Base-by-base conservation (phyloP, 2,797 vertebrate genomes). In the Limosa lapponica region DNA sequence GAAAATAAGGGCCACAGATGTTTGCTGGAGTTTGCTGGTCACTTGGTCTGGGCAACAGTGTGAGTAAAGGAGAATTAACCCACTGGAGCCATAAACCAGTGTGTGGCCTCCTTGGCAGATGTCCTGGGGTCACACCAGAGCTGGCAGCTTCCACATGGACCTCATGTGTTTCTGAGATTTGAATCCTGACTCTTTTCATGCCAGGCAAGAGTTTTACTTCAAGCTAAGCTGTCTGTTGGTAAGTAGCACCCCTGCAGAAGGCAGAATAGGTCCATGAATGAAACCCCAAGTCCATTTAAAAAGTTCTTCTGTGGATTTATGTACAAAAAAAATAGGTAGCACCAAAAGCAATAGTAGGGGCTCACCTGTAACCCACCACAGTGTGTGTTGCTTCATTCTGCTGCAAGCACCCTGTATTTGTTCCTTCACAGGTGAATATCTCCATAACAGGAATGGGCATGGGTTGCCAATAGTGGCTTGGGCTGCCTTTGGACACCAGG, bases 341-440 rank as follows among this genome's bases (percentile, higher is more conserved):
- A 12, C 32, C 5, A 11, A 64, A 72, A 84, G 48, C 59, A 43
- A 5, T 3, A 54, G 69, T 7, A 16, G 32, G 46, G 79, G 58
- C 25, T 72, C 51, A 39, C 8, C 36, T 67, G 55, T 37, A 36
- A 48, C 27, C 28, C 30, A 64, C 11, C 39, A 22, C 3, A 4
- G 12, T 0, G 0, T 20, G 13, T 30, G 57, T 34, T 22, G 7
- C 6, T 71, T 85, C 22, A 69, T 14, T 41, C 25, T 82, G 52
- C 49, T 82, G 24, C 7, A 41, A 41, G 37, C 23, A 27, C 34
- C 28, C 28, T 8, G 62, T 1, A 23, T 55, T 18, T 55, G 15
- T 5, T 51, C 37, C 22, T 39, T 59, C 25, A 1, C 2, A 27
- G 44, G 6, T 54, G 54, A 88, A 7, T n/a, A 25, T 34, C n/a